Evolutionary conservation across 2,888 invertebrate species (phyloP).

Genomic region (Napeogenes inachia): DNA sequence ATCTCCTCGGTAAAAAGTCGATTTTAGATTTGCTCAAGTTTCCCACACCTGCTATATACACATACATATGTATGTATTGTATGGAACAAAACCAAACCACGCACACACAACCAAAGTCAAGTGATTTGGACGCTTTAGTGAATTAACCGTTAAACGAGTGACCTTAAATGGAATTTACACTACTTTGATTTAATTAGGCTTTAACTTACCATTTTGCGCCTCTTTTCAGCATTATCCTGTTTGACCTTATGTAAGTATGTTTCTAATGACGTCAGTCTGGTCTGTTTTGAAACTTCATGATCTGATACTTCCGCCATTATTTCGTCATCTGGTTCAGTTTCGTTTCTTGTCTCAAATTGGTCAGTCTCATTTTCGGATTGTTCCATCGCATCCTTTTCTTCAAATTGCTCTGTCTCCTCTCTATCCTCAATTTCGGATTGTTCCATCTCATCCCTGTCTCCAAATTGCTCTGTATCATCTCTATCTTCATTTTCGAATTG

Average conservation of each 20-base stretch:
- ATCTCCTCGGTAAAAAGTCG: too few species aligned
- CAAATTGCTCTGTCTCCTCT: neutral
- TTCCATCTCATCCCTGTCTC: slow-evolving; percentile 23
- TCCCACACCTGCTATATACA: too few species aligned
- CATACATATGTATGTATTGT: too few species aligned
- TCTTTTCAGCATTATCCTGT: slow-evolving; percentile 45
- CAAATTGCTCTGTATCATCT: slow-evolving; percentile 31
- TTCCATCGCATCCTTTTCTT: slow-evolving; percentile 5
- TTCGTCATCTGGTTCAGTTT: slow-evolving; percentile 15
- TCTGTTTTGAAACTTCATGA: slow-evolving; percentile 46
- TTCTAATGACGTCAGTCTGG: slow-evolving; percentile 45
- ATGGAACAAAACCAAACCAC: too few species aligned
- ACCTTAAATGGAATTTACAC: too few species aligned
- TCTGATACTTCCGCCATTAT: slow-evolving; percentile 13
- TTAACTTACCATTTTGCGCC: slow-evolving; percentile 50
- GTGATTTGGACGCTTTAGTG: too few species aligned
- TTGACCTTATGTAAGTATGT: slow-evolving; percentile 50
- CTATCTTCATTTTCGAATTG: slow-evolving; percentile 20
- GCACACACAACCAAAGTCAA: too few species aligned
- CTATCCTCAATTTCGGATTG: slow-evolving; percentile 32
- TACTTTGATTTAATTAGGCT: neutral
- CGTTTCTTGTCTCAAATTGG: slow-evolving; percentile 11
- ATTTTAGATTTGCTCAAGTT: too few species aligned
- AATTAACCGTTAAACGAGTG: too few species aligned
- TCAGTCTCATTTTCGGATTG: slow-evolving; percentile 4